These are phyloP conservation scores for Mactra quadrangularis DNA, from an alignment of 1,140 invertebrate genomes.

Conservation along the genomic window DNA sequence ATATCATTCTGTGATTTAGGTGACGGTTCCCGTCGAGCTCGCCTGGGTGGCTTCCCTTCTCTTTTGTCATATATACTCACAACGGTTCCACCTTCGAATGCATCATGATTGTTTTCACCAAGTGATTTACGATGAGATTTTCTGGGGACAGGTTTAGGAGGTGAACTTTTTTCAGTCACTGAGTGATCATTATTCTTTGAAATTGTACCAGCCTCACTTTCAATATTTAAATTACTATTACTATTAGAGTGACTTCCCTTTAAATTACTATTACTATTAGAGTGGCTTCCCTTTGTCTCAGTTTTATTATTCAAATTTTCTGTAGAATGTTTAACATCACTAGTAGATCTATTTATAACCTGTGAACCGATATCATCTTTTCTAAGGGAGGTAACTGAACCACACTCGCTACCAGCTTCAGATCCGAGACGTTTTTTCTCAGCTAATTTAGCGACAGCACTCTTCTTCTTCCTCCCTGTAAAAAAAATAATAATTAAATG, in stretches of 20 bases:
- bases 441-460: conserved; percentile 73
- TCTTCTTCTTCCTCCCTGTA: conserved; percentile 73
- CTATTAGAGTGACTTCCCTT: too few relatives aligned
- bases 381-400: conserved; percentile 68
- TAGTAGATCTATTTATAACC: conserved; percentile 62
- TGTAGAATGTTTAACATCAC: conserved; percentile 17
- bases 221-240: too few relatives aligned
- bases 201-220: too few relatives aligned
- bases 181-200: too few relatives aligned
- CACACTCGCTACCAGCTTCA: conserved; percentile 75
- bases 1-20: not conserved
- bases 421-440: conserved; percentile 71
- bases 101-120: conserved; percentile 16
- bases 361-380: conserved; percentile 6
- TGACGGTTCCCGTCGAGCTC: conserved; percentile 5
- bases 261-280: not conserved
- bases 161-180: too few relatives aligned
- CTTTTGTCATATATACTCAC: conserved; percentile 55
- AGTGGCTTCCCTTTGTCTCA: not conserved
- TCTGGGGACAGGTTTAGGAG: conserved; percentile 64
- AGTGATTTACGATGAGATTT: conserved; percentile 20
- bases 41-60: not conserved
- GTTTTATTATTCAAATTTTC: not conserved
- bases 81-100: conserved; percentile 40
- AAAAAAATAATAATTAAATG: too few relatives aligned